Conservation (phyloP, 1,140 invertebrate species). For the Orchestia grillus region DNA sequence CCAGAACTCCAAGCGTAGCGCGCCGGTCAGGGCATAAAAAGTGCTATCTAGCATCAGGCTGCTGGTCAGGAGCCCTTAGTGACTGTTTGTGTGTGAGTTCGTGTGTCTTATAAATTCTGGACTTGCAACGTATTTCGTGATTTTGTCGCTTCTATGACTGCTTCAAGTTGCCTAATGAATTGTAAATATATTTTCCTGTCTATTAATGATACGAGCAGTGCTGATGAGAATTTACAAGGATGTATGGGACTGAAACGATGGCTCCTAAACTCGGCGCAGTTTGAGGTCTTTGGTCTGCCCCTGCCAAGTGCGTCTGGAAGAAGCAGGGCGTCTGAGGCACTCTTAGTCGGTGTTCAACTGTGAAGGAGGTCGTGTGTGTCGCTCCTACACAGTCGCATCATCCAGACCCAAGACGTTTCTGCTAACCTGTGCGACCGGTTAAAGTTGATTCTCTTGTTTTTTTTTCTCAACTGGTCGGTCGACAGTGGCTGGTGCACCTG, state of each 20-base stretch:
- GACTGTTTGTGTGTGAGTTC: slow-evolving; percentile 37
- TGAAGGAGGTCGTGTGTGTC: slow-evolving; percentile 21
- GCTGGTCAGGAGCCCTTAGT: slow-evolving; percentile 26
- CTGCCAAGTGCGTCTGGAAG: slow-evolving; percentile 27
- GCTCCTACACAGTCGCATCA: slow-evolving; percentile 22
- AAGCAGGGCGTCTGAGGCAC: slow-evolving; percentile 35
- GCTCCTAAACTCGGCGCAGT: slow-evolving; percentile 19
- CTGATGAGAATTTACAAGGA: background rate
- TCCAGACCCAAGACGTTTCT: slow-evolving; percentile 40
- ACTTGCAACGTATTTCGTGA: background rate
- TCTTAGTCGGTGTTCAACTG: slow-evolving; percentile 40
- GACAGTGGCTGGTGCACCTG: slow-evolving; percentile 43
- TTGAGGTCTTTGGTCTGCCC: slow-evolving; percentile 33
- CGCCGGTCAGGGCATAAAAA: slow-evolving; percentile 32
- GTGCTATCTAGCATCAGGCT: slow-evolving; percentile 48
- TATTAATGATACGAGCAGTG: background rate
- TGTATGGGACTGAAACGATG: background rate
- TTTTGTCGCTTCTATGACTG: background rate
- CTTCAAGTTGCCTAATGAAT: background rate
- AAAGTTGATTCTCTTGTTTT: slow-evolving; percentile 43
- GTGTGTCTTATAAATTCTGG: background rate
- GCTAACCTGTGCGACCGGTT: slow-evolving; percentile 36
- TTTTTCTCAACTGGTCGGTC: slow-evolving; percentile 28
- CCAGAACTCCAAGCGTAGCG: slow-evolving; percentile 40
- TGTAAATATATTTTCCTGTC: background rate